Percentiles rank a stretch among this genome's conserved stretches.
Conservation (phyloP, 2,888 invertebrate species). For the Seira musarum region DNA sequence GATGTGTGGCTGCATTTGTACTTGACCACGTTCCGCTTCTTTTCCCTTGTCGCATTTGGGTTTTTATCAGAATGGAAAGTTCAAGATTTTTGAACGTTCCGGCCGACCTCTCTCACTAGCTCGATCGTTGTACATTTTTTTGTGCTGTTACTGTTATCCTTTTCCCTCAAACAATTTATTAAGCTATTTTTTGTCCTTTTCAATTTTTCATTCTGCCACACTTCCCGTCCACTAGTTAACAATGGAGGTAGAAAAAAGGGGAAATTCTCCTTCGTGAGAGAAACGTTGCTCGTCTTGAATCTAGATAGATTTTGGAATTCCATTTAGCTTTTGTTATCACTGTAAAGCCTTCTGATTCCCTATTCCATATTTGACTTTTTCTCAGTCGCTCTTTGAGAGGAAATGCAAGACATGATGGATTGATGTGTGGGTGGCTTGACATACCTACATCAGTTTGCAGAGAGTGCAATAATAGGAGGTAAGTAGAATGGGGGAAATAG, state of each 20-base stretch:
- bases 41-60: neutral
- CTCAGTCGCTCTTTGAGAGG: slow-evolving; percentile 3
- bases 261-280: neutral
- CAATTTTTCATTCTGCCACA: slow-evolving; percentile 5
- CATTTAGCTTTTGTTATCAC: slow-evolving; percentile 35
- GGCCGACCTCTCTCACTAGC: too few relatives aligned
- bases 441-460: too few relatives aligned
- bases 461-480: neutral
- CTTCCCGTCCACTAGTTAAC: slow-evolving; percentile 5
- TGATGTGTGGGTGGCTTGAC: slow-evolving; percentile 35
- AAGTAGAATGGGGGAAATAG: neutral
- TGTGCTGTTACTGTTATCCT: neutral
- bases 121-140: neutral
- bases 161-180: slow-evolving; percentile 19
- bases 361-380: slow-evolving; percentile 19
- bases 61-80: neutral
- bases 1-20: neutral
- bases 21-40: neutral
- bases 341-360: slow-evolving; percentile 23
- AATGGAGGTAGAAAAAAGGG: neutral
- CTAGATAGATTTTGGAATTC: slow-evolving; percentile 42
- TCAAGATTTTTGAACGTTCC: neutral
- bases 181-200: slow-evolving; percentile 14
- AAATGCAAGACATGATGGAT: slow-evolving; percentile 14
- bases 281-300: neutral